A percentile compares a stretch with the other conserved stretches of the same genome.
phyloP scores from a whole-genome alignment of 2,888 invertebrate species.

The Chrysina gloriosa region DNA sequence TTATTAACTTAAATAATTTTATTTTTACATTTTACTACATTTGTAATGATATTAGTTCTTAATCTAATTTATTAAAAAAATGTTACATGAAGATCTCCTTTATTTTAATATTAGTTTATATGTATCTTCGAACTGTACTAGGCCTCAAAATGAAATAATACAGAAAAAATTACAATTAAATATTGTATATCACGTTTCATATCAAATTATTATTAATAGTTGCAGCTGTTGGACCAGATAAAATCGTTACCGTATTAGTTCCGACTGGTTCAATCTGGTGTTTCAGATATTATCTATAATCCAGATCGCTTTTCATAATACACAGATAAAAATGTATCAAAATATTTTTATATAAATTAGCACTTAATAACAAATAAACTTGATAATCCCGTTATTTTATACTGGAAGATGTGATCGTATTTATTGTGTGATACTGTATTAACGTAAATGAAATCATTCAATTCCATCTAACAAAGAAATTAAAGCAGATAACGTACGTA shows the following conservation, averaged over 20 bases:
- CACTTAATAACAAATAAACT: neutral
- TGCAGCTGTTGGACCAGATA: too few relatives aligned
- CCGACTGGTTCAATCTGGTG: neutral
- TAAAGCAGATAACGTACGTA: neutral
- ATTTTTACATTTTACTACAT: neutral
- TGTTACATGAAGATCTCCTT: neutral
- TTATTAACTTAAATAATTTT: neutral
- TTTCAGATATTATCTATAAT: neutral
- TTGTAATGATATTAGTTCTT: neutral
- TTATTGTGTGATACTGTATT: neutral
- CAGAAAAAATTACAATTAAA: too few relatives aligned
- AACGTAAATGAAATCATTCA: too few relatives aligned
- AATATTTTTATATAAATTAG: neutral
- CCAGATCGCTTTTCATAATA: neutral
- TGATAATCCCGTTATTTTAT: neutral
- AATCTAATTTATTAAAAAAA: constrained; percentile 2
- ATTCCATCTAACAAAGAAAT: too few relatives aligned
- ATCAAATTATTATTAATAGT: too few relatives aligned
- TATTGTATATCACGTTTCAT: too few relatives aligned
- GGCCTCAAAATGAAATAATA: neutral
- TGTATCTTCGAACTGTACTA: neutral
- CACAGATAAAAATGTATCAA: neutral
- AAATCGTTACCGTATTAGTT: neutral
- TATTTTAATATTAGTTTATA: neutral
- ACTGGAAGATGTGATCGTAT: neutral